Conservation (phyloP, 2,113 vertebrate genomes). For the Mus spicilegus region DNA sequence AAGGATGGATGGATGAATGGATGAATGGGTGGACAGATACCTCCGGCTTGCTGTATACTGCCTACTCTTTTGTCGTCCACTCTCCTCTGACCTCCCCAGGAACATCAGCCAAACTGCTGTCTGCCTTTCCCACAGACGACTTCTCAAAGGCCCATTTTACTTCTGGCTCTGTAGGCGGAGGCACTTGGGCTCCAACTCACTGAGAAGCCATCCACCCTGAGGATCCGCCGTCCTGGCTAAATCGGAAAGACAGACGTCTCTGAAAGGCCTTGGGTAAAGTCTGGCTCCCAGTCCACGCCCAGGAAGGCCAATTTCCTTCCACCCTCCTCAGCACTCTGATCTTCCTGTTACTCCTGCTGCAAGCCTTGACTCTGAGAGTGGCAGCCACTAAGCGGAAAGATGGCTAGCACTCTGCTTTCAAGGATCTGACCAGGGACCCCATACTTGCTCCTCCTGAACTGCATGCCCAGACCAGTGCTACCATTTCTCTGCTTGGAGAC, state of each 20-base stretch:
- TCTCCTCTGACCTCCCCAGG: background rate
- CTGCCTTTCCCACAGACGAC: background rate
- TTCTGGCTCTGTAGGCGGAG: background rate
- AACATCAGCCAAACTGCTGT: background rate
- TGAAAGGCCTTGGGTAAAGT: background rate
- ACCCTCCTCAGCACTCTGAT: background rate
- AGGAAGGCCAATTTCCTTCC: background rate
- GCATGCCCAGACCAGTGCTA: background rate
- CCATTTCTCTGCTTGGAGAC: background rate
- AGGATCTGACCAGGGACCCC: background rate
- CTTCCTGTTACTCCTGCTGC: background rate
- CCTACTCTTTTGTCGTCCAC: background rate
- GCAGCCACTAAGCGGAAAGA: background rate
- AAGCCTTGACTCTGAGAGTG: background rate
- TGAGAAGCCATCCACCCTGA: background rate
- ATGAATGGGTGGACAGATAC: background rate
- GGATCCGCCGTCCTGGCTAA: background rate
- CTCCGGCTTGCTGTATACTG: background rate
- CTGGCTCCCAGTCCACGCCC: rapidly evolving
- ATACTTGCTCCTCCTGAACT: rapidly evolving
- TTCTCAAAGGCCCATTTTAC: background rate
- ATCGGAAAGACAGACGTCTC: background rate
- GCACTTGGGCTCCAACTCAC: background rate
- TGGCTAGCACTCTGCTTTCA: too few relatives aligned
- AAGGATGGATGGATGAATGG: background rate